These are phyloP conservation scores for Pelecanoides urinatrix DNA, from an alignment of 2,113 vertebrate genomes.

Conservation along the genomic window DNA sequence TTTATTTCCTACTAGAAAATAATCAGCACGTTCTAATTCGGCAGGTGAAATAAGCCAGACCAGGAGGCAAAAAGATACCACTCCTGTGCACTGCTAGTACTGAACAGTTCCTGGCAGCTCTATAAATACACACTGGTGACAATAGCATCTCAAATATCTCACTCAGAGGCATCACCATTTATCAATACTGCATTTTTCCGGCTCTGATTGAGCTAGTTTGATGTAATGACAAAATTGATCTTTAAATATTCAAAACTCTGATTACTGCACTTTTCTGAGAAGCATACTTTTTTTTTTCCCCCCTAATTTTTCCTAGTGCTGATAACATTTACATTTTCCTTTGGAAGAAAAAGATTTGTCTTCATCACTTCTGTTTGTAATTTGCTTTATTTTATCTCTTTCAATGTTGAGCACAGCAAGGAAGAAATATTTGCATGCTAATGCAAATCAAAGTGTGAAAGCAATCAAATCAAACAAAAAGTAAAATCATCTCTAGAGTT, in stretches of 20 bases:
- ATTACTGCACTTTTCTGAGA: not conserved
- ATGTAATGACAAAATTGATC: not conserved
- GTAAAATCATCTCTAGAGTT: not conserved
- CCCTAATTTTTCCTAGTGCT: not conserved
- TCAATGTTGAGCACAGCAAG: conserved; percentile 1
- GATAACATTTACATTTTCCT: conserved; percentile 43
- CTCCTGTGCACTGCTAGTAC: not conserved
- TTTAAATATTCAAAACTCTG: conserved; percentile 35
- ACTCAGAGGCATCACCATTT: not conserved
- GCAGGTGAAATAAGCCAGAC: not conserved
- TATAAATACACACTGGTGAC: not conserved
- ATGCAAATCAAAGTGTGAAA: not conserved
- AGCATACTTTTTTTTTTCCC: not conserved
- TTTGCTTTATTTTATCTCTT: conserved; percentile 37
- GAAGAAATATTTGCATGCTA: conserved; percentile 38
- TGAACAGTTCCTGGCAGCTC: not conserved
- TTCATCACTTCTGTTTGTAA: not conserved
- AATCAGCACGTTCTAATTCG: not conserved
- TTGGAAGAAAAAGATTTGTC: not conserved
- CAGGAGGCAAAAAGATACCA: not conserved
- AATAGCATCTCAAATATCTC: not conserved
- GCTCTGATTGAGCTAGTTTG: not conserved
- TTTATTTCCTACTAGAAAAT: not conserved
- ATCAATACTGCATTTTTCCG: not conserved
- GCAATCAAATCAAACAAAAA: conserved; percentile 29